A percentile compares a stretch with the other conserved stretches of the same genome.
These are phyloP conservation scores for Lepidochitona cinerea DNA, from an alignment of 2,888 invertebrate species.

Conservation along the genomic window DNA sequence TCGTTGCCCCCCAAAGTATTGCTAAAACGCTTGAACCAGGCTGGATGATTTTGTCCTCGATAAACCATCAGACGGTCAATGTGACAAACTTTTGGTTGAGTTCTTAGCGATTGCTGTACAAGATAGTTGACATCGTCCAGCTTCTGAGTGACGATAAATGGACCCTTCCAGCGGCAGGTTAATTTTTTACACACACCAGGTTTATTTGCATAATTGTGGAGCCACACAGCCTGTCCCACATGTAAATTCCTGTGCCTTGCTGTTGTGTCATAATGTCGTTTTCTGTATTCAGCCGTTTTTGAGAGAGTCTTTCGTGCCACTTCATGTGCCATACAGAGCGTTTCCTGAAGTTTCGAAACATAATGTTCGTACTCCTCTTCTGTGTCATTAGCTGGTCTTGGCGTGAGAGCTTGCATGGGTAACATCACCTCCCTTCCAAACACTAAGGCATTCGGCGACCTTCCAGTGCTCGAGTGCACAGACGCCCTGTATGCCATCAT, in stretches of 20 bases:
- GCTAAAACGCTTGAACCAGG: background rate
- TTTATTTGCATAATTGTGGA: background rate
- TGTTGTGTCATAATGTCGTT: background rate
- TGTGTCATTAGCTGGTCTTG: background rate
- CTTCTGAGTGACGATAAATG: background rate
- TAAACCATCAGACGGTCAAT: background rate
- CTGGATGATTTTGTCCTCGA: background rate
- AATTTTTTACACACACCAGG: background rate
- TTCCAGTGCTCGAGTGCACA: slow-evolving; percentile 12
- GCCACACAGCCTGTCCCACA: background rate
- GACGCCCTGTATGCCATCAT: slow-evolving; percentile 33
- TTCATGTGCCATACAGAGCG: background rate
- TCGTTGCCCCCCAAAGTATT: too few species aligned
- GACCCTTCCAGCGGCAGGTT: background rate
- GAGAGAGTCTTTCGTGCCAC: background rate
- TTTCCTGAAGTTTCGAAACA: background rate
- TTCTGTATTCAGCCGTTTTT: background rate
- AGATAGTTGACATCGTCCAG: background rate
- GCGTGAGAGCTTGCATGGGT: background rate
- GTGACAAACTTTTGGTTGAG: background rate
- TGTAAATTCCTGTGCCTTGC: background rate
- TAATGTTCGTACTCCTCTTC: background rate
- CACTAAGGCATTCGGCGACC: background rate
- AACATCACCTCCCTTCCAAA: background rate
- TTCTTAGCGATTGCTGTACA: background rate